Evolutionary conservation across 2,888 invertebrate genomes (phyloP).

Genomic region (Disparrhopalites patrizii): DNA sequence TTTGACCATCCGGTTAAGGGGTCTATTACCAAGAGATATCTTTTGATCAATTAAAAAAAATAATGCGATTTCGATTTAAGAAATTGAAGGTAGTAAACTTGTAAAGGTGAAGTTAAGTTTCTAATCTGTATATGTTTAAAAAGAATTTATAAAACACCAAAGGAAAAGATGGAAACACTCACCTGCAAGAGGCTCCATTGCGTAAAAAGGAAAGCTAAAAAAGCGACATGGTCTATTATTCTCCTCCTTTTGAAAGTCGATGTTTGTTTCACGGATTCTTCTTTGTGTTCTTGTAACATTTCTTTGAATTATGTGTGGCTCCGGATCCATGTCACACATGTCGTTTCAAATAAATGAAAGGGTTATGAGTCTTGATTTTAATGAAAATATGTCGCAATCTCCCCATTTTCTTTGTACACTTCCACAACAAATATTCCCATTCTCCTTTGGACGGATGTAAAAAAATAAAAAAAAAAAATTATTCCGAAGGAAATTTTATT

Average conservation of each 20-base stretch:
- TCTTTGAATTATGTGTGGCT: not conserved
- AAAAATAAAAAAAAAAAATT: too few relatives aligned
- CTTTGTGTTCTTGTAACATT: conserved; percentile 19
- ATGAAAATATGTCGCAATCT: too few relatives aligned
- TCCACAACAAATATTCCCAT: not conserved
- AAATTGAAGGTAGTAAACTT: too few relatives aligned
- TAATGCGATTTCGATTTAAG: too few relatives aligned
- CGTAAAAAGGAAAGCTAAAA: conserved; percentile 4
- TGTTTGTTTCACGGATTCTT: conserved; percentile 4
- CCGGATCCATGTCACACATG: conserved; percentile 1
- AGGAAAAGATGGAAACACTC: not conserved
- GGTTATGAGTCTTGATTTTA: not conserved
- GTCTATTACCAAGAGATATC: too few relatives aligned
- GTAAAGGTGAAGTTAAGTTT: too few relatives aligned
- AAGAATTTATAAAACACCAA: not conserved
- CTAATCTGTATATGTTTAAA: too few relatives aligned
- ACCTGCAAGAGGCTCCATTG: conserved; percentile 22
- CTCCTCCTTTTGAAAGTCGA: not conserved
- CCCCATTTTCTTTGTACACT: too few relatives aligned
- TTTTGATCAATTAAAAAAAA: too few relatives aligned
- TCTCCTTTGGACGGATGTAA: not conserved
- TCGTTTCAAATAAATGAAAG: conserved; percentile 4
- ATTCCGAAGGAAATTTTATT: too few relatives aligned
- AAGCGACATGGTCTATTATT: not conserved
- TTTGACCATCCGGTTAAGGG: too few relatives aligned